Evolutionary conservation across 2,888 invertebrate species (phyloP).

Genomic region (Tipula lateralis): DNA sequence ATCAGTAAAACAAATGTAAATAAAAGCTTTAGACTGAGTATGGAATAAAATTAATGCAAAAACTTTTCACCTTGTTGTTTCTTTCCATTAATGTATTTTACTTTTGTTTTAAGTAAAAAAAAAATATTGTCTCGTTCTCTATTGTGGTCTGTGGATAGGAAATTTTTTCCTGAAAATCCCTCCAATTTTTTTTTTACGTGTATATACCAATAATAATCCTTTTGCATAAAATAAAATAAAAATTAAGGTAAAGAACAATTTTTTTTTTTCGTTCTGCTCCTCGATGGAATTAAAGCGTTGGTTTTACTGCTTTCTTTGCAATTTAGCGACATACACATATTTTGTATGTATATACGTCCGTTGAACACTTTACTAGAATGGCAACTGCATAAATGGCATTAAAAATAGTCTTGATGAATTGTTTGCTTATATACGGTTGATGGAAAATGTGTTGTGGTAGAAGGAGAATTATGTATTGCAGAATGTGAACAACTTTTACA

Average conservation of each 20-base stretch:
- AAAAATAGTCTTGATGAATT: too few species aligned
- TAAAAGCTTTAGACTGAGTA: background rate
- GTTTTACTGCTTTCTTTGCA: background rate
- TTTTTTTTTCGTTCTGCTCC: too few species aligned
- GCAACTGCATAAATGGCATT: too few species aligned
- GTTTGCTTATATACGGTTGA: too few species aligned
- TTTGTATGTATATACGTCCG: too few species aligned
- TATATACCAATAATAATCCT: background rate
- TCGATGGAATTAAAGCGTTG: background rate
- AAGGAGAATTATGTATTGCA: too few species aligned
- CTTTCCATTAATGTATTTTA: background rate
- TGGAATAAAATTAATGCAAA: background rate
- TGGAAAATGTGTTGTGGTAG: too few species aligned
- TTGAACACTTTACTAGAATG: too few species aligned
- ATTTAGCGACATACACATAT: too few species aligned
- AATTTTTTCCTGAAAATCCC: background rate
- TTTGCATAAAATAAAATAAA: background rate
- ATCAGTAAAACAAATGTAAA: background rate
- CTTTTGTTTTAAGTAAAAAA: background rate
- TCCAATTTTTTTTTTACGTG: background rate
- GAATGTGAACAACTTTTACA: too few species aligned
- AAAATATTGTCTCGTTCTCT: background rate
- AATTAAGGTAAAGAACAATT: background rate
- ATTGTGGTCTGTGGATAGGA: background rate
- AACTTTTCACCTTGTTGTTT: slow-evolving; percentile 11